A percentile compares a stretch with the other conserved stretches of the same genome.
These are phyloP conservation scores for Saccopteryx bilineata DNA, from an alignment of 2,113 vertebrate species.

Conservation along the genomic window DNA sequence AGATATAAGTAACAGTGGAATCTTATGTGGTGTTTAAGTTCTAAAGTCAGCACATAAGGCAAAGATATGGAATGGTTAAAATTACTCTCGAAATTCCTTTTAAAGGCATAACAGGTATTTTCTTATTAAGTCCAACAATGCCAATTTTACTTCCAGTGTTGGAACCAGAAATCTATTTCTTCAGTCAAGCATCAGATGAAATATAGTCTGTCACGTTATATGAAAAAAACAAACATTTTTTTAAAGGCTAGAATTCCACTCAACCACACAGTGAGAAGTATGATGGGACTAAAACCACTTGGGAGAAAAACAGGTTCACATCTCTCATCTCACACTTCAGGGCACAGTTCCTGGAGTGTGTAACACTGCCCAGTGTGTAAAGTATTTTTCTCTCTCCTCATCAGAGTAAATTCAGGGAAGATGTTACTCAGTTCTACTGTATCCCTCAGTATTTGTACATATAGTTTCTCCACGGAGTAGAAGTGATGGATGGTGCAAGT, in stretches of 20 bases:
- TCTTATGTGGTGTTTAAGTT: not conserved
- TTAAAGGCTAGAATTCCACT: not conserved
- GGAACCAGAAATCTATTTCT: constrained; percentile 22
- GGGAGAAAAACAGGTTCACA: not conserved
- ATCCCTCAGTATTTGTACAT: not conserved
- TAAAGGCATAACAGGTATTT: not conserved
- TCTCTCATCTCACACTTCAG: not conserved
- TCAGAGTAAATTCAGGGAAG: not conserved
- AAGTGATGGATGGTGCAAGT: not conserved
- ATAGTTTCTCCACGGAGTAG: not conserved
- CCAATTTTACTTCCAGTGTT: not conserved
- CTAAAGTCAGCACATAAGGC: not conserved
- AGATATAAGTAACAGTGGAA: not conserved
- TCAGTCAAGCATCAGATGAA: not conserved
- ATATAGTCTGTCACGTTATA: not conserved
- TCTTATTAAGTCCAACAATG: not conserved
- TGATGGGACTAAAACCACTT: not conserved
- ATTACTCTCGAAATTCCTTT: constrained; percentile 34
- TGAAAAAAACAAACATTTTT: not conserved
- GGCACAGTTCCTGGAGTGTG: not conserved
- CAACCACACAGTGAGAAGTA: not conserved
- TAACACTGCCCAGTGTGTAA: not conserved
- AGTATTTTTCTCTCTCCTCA: not conserved
- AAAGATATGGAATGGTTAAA: constrained; percentile 33
- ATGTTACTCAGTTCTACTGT: not conserved